phyloP scores from a whole-genome alignment of 2,797 vertebrate genomes.

The Gobio occitaniae region DNA sequence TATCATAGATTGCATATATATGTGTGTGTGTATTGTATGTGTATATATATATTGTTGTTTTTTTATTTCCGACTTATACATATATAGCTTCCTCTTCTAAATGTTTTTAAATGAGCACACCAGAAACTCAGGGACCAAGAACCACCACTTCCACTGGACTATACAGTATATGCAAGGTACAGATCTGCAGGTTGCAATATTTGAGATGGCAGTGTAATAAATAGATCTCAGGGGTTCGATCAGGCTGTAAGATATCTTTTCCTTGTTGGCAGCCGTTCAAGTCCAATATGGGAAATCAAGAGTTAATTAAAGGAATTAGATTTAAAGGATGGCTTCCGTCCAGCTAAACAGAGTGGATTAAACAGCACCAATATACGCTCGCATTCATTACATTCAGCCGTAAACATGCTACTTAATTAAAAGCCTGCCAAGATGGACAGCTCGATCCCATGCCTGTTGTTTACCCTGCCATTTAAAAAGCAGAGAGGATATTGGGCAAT shows the following conservation, averaged over 20 bases:
- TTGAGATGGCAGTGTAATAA: neutral
- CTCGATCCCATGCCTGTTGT: constrained; percentile 47
- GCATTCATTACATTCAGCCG: constrained; percentile 65
- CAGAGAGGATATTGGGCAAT: constrained; percentile 46
- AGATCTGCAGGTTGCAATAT: neutral
- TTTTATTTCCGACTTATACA: too few species aligned
- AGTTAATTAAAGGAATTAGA: constrained; percentile 66
- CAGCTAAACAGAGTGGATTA: constrained; percentile 72
- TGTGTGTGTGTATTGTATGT: too few species aligned
- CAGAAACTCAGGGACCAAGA: neutral
- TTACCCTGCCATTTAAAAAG: constrained; percentile 57
- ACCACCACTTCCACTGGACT: too few species aligned
- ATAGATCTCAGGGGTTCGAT: constrained; percentile 25
- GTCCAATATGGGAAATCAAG: constrained; percentile 65
- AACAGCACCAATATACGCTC: constrained; percentile 50
- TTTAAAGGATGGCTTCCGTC: constrained; percentile 68
- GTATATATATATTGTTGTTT: too few species aligned
- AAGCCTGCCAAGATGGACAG: constrained; percentile 57
- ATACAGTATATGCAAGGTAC: neutral
- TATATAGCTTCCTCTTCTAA: neutral
- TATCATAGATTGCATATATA: too few species aligned
- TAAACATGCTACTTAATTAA: constrained; percentile 69
- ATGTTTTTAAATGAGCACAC: neutral
- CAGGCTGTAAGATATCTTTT: constrained; percentile 10
- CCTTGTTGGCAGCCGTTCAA: constrained; percentile 59